Percentiles rank a stretch among this genome's conserved stretches.
Evolutionary conservation across 2,797 vertebrate genomes (phyloP).

Genomic region (Decapterus maruadsi): DNA sequence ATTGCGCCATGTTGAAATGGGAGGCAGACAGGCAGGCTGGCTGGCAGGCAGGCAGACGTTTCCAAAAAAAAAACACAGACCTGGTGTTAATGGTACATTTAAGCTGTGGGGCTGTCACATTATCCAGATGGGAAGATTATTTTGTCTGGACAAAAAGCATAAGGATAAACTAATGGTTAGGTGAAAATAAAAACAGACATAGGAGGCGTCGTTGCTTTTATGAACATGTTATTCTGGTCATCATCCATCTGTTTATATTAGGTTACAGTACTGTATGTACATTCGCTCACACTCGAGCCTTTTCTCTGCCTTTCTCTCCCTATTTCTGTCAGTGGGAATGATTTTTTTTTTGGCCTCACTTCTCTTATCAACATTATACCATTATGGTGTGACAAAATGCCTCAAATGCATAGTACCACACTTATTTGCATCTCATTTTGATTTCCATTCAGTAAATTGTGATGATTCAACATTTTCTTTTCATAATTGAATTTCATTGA

Average conservation of each 20-base stretch:
- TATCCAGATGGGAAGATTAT: conserved; percentile 51
- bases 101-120: conserved; percentile 58
- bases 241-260: conserved; percentile 29
- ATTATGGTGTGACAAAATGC: conserved; percentile 80
- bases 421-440: conserved; percentile 84
- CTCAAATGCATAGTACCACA: conserved; percentile 77
- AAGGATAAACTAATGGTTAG: conserved; percentile 38
- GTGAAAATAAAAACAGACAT: conserved; percentile 31
- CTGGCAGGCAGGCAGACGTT: conserved; percentile 43
- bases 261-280: conserved; percentile 17
- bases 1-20: conserved; percentile 56
- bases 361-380: conserved; percentile 77
- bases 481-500: conserved; percentile 82
- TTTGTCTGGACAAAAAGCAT: conserved; percentile 34
- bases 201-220: conserved; percentile 30
- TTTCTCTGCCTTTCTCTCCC: conserved; percentile 40
- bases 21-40: conserved; percentile 39
- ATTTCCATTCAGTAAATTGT: conserved; percentile 76
- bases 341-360: conserved; percentile 68
- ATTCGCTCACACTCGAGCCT: conserved; percentile 36
- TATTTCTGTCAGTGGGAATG: conserved; percentile 50
- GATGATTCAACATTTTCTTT: conserved; percentile 80
- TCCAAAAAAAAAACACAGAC: conserved; percentile 39
- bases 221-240: conserved; percentile 34
- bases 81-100: conserved; percentile 64